A percentile compares a stretch with the other conserved stretches of the same genome.
Evolutionary conservation across 1,140 invertebrate genomes (phyloP).

Genomic region (Drosophila saltans): DNA sequence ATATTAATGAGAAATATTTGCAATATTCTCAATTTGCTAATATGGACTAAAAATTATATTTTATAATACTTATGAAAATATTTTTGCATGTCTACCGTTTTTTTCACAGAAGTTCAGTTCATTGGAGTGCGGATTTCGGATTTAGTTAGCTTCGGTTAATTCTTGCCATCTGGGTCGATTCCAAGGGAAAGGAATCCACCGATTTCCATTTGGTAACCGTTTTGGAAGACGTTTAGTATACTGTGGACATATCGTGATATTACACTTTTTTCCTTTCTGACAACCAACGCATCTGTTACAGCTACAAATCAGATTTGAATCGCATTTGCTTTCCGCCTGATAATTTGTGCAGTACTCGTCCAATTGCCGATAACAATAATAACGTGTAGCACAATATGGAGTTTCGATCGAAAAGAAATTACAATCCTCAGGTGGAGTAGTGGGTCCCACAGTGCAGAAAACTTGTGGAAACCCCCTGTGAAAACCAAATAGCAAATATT

Average conservation of each 20-base stretch:
- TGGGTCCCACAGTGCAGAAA: conserved; percentile 5
- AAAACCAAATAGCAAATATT: no score
- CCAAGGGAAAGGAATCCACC: conserved; percentile 20
- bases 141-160: conserved; percentile 3
- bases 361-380: conserved; percentile 18
- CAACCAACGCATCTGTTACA: conserved; percentile 25
- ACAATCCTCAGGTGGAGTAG: neutral
- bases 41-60: conserved; percentile 1
- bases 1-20: neutral
- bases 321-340: conserved; percentile 23
- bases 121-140: neutral
- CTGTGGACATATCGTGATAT: neutral
- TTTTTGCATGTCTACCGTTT: neutral
- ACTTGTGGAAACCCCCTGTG: neutral
- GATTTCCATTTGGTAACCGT: neutral
- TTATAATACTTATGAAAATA: neutral
- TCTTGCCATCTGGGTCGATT: conserved; percentile 21
- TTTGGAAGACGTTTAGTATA: neutral
- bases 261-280: conserved; percentile 3
- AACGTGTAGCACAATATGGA: neutral
- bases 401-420: neutral
- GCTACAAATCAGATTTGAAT: neutral
- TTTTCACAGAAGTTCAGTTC: neutral
- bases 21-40: neutral
- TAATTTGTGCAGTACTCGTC: conserved; percentile 8